phyloP scores from a whole-genome alignment of 1,140 invertebrate species.

The Caenorhabditis elegans region DNA sequence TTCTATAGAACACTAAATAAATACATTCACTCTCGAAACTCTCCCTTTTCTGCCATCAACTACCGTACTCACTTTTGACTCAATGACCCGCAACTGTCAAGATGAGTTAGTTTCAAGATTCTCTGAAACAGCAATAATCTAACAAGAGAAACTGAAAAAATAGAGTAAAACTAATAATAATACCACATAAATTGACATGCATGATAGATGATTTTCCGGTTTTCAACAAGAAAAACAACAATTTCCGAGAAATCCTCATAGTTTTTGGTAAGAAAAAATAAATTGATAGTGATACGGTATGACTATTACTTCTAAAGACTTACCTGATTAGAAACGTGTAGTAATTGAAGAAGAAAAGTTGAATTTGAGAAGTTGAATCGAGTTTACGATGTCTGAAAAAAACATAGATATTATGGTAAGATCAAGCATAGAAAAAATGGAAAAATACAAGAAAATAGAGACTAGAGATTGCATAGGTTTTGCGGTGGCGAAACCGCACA shows the following conservation, averaged over 20 bases:
- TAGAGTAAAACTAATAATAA: neutral
- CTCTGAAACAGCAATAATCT: neutral
- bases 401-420: neutral
- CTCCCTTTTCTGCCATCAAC: neutral
- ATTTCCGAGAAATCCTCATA: neutral
- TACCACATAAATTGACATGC: neutral
- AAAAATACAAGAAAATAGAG: slow-evolving; percentile 17
- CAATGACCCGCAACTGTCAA: slow-evolving; percentile 9
- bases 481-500: slow-evolving; percentile 14
- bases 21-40: too few relatives aligned
- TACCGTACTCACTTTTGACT: neutral
- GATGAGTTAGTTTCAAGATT: neutral
- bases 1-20: neutral
- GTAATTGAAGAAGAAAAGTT: neutral
- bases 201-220: slow-evolving; percentile 7
- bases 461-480: slow-evolving; percentile 10
- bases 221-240: neutral
- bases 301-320: neutral
- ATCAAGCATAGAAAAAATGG: neutral
- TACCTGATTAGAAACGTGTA: neutral
- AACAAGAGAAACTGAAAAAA: neutral
- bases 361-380: slow-evolving; percentile 26
- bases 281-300: slow-evolving; percentile 18
- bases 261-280: neutral
- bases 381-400: slow-evolving; percentile 12